Conservation (phyloP, 2,888 invertebrate species). For the Lepidonotus clava region DNA sequence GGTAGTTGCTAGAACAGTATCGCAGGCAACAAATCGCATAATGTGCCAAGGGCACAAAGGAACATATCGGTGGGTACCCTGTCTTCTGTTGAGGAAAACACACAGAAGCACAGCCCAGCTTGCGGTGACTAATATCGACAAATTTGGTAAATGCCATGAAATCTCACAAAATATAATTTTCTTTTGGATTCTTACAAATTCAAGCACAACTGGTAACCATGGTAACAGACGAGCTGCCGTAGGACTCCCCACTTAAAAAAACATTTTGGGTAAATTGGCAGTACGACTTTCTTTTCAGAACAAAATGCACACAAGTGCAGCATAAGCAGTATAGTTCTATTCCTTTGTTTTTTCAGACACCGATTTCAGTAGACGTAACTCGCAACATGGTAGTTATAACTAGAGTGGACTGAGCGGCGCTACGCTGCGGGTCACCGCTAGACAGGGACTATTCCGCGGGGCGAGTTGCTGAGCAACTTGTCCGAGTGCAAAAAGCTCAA, state of each 20-base stretch:
- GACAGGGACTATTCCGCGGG: too few species aligned
- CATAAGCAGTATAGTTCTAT: not conserved
- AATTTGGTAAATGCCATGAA: not conserved
- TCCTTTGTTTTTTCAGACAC: too few species aligned
- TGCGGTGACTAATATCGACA: not conserved
- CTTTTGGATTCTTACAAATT: not conserved
- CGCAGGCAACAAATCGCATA: not conserved
- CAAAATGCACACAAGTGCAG: not conserved
- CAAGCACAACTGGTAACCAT: constrained; percentile 33
- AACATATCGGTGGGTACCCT: too few species aligned
- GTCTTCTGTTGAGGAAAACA: constrained; percentile 1
- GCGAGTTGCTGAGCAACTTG: too few species aligned
- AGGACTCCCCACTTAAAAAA: not conserved
- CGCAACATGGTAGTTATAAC: too few species aligned
- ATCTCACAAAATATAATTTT: not conserved
- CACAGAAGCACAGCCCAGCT: not conserved
- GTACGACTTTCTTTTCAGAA: not conserved
- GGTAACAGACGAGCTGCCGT: not conserved
- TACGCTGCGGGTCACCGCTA: too few species aligned
- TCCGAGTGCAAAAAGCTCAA: too few species aligned
- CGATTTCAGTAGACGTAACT: too few species aligned
- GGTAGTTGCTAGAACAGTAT: too few species aligned
- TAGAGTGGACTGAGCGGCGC: too few species aligned
- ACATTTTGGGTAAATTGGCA: not conserved
- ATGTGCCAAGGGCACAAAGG: too few species aligned